Percentiles rank a stretch among this genome's conserved stretches.
Conservation (phyloP, 2,797 vertebrate species). For the Euthynnus affinis region DNA sequence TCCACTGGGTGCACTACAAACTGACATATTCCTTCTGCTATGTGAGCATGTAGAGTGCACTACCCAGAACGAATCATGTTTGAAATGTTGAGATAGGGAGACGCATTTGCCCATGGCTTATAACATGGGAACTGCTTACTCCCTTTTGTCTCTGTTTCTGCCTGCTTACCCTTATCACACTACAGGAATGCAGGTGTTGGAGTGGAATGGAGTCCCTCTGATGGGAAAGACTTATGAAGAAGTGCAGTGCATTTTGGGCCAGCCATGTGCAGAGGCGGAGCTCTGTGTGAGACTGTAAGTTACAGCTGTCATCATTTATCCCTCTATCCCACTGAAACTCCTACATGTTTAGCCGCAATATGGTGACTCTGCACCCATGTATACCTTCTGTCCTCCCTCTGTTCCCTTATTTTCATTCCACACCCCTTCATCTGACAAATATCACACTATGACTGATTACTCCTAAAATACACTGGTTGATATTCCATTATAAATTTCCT, state of each 20-base stretch:
- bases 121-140: constrained; percentile 20
- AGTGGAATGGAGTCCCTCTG: constrained; percentile 96
- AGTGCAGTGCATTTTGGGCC: constrained; percentile 94
- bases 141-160: constrained; percentile 18
- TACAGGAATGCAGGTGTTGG: constrained; percentile 98
- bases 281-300: constrained; percentile 99
- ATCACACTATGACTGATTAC: constrained; percentile 53
- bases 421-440: constrained; percentile 47
- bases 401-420: constrained; percentile 36
- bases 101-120: neutral
- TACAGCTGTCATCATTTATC: constrained; percentile 90
- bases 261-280: constrained; percentile 96
- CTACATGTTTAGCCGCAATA: constrained; percentile 67
- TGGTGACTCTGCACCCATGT: constrained; percentile 44
- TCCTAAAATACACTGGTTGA: constrained; percentile 56
- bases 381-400: constrained; percentile 32
- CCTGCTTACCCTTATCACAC: constrained; percentile 23
- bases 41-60: constrained; percentile 12
- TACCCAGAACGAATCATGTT: neutral
- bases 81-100: constrained; percentile 11
- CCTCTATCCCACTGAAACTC: constrained; percentile 81
- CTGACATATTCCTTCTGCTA: neutral
- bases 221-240: constrained; percentile 98
- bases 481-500: constrained; percentile 65
- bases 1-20: neutral